Conservation (phyloP, 1,140 invertebrate species). For the Bathynomus jamesi region DNA sequence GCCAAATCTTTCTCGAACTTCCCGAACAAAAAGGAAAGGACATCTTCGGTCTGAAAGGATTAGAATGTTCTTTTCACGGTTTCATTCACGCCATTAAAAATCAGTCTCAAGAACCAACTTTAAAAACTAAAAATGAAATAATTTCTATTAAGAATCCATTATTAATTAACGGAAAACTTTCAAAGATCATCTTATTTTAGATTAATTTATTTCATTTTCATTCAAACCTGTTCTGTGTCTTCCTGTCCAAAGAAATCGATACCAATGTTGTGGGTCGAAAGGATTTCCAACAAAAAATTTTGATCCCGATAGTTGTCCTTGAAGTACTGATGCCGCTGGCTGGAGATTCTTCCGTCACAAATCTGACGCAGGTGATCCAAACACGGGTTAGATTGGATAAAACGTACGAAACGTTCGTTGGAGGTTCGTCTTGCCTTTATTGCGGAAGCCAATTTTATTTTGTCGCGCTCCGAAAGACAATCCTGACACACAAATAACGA, state of each 20-base stretch:
- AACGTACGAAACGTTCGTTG: constrained; percentile 9
- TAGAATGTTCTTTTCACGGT: no score
- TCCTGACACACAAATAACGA: no score
- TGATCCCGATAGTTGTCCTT: not conserved
- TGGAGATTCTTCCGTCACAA: not conserved
- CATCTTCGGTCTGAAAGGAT: not conserved
- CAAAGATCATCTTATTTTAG: not conserved
- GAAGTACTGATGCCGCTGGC: constrained; percentile 6
- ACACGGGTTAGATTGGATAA: constrained; percentile 2
- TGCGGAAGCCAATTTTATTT: not conserved
- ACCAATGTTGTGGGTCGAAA: not conserved
- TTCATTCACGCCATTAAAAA: no score
- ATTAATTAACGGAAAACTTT: not conserved
- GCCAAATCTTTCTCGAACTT: not conserved
- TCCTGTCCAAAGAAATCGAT: not conserved
- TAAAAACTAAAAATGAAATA: not conserved
- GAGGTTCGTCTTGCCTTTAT: not conserved
- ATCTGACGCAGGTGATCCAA: constrained; percentile 3
- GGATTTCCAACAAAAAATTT: not conserved
- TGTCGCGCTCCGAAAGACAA: constrained; percentile 3
- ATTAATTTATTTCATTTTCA: not conserved
- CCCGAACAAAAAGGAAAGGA: not conserved
- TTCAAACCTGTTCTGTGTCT: not conserved
- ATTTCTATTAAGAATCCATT: not conserved
- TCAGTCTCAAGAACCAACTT: no score